A percentile compares a stretch with the other conserved stretches of the same genome.
Evolutionary conservation across 2,113 vertebrate species (phyloP).

Genomic region (Bolborhynchus lineola): DNA sequence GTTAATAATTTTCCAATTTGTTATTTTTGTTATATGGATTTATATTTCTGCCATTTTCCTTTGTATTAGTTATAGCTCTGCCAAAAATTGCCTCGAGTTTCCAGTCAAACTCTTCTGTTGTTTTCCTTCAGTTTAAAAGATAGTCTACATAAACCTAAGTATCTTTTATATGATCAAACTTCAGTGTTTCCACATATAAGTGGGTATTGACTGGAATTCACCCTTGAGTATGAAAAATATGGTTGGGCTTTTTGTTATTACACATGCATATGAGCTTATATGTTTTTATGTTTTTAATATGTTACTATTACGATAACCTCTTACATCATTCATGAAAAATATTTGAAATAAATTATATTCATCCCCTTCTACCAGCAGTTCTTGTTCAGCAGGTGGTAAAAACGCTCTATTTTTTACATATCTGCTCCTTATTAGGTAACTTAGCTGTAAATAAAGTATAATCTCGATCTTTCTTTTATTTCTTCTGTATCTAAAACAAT

Average conservation of each 20-base stretch:
- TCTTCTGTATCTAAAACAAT: neutral
- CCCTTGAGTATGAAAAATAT: neutral
- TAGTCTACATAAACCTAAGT: neutral
- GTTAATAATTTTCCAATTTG: neutral
- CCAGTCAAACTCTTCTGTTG: neutral
- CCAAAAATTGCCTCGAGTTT: neutral
- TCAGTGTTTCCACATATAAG: neutral
- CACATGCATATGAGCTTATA: neutral
- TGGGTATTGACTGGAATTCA: neutral
- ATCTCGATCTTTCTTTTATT: neutral
- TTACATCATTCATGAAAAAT: neutral
- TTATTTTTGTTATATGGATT: neutral
- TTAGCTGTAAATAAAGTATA: neutral
- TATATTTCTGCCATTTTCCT: neutral
- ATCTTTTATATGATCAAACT: neutral
- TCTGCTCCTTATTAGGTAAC: neutral
- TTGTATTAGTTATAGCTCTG: neutral
- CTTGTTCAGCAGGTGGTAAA: neutral
- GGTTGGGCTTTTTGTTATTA: fast-evolving
- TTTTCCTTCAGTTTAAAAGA: neutral
- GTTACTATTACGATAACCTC: neutral
- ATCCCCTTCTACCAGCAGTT: neutral
- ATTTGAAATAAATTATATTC: neutral
- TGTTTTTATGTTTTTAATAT: neutral
- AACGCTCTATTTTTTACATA: neutral